Evolutionary conservation across 2,797 vertebrate species (phyloP).

Genomic region (Gallinago stenura): DNA sequence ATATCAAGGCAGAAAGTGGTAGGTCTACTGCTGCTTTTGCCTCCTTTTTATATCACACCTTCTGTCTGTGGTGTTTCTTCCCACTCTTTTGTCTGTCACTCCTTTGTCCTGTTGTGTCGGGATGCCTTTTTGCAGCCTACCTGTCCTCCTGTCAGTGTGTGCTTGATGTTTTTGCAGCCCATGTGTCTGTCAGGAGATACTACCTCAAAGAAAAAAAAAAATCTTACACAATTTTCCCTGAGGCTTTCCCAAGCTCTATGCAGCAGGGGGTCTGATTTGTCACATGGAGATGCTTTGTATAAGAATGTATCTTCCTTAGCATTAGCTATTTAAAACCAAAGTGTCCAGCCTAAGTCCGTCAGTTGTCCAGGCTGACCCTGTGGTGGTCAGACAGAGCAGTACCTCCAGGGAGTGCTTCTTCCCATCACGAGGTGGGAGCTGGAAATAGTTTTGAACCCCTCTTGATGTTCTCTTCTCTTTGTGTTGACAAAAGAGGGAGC

Average conservation of each 20-base stretch:
- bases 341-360: neutral
- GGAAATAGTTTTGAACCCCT: neutral
- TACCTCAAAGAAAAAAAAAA: neutral
- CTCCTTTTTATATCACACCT: neutral
- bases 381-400: neutral
- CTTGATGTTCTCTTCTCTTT: neutral
- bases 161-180: neutral
- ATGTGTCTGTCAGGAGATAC: neutral
- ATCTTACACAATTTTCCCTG: neutral
- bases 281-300: neutral
- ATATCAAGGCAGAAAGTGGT: neutral
- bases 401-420: neutral
- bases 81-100: neutral
- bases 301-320: neutral
- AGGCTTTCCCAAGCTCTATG: neutral
- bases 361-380: neutral
- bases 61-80: neutral
- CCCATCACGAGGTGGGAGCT: fast-evolving
- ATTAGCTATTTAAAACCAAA: neutral
- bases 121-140: neutral
- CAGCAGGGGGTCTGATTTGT: neutral
- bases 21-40: neutral
- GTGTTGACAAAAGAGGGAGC: neutral
- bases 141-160: fast-evolving
- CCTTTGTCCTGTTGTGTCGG: fast-evolving